These are phyloP conservation scores for Eupsilia transversa DNA, from an alignment of 2,888 invertebrate species.

Conservation along the genomic window DNA sequence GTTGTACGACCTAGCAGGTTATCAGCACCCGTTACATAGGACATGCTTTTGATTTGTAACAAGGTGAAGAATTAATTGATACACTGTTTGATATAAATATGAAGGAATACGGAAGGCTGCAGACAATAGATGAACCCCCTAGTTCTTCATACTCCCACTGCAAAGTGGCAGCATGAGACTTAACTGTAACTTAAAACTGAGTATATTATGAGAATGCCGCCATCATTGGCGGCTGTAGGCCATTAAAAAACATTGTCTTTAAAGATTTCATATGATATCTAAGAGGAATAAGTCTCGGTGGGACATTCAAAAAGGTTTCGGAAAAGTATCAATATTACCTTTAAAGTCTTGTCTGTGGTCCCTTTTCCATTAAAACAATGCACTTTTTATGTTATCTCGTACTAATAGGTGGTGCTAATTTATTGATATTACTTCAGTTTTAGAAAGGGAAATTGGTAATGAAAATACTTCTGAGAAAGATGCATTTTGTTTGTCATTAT, in stretches of 20 bases:
- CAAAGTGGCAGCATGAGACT: neutral
- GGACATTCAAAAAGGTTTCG: neutral
- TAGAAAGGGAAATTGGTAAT: conserved; percentile 1
- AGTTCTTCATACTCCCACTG: neutral
- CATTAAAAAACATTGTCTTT: neutral
- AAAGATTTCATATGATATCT: neutral
- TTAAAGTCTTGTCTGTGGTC: conserved; percentile 21
- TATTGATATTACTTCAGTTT: conserved; percentile 46
- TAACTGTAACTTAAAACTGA: neutral
- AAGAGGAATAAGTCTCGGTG: neutral
- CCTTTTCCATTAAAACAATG: conserved; percentile 14
- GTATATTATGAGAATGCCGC: neutral
- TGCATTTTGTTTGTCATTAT: conserved; percentile 28
- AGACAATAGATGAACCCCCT: neutral
- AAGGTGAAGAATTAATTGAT: conserved; percentile 12
- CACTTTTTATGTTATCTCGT: conserved; percentile 31
- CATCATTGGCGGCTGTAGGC: neutral
- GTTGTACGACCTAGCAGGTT: conserved; percentile 85
- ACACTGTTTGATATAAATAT: conserved; percentile 18
- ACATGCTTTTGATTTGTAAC: conserved; percentile 34
- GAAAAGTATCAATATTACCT: neutral
- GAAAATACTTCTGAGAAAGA: conserved; percentile 9
- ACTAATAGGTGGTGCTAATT: conserved; percentile 54
- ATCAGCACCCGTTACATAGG: conserved; percentile 46
- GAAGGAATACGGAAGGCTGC: neutral